Percentiles rank a stretch among this genome's conserved stretches.
Evolutionary conservation across 53 echinoderm and acorn worm genomes (phyloP).

Genomic region (Glandiceps talaboti): DNA sequence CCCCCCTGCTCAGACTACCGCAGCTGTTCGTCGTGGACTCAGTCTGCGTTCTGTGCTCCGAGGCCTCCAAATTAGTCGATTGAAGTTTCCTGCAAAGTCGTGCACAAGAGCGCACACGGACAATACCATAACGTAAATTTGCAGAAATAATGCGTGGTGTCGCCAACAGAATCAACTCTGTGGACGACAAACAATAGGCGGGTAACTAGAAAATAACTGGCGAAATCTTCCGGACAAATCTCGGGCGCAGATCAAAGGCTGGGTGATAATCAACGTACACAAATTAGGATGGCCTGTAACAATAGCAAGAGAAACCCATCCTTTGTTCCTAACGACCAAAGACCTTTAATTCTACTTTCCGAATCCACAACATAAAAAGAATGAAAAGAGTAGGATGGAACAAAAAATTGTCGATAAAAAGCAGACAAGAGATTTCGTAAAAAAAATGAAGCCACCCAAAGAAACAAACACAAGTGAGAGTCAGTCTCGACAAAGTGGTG

Average conservation of each 20-base stretch:
- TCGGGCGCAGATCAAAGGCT: not conserved
- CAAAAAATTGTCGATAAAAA: not conserved
- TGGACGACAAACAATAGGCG: not conserved
- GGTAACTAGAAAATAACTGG: not conserved
- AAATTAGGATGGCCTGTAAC: not conserved
- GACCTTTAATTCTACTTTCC: not conserved
- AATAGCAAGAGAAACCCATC: not conserved
- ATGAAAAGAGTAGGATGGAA: not conserved
- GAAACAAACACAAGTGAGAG: not conserved
- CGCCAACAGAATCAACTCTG: not conserved
- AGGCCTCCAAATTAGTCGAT: not conserved
- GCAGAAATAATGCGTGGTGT: not conserved
- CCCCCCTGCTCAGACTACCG: not conserved
- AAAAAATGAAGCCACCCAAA: not conserved
- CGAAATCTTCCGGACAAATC: not conserved
- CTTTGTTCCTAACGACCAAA: not conserved
- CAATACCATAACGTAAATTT: not conserved
- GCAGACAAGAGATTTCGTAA: not conserved
- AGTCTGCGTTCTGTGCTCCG: not conserved
- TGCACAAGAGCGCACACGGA: not conserved
- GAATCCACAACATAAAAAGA: not conserved
- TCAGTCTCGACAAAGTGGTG: not conserved
- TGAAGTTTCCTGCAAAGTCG: not conserved
- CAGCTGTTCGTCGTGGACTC: not conserved
- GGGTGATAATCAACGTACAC: not conserved